Percentiles rank a stretch among this genome's conserved stretches.
Evolutionary conservation across 2,888 invertebrate genomes (phyloP).

Genomic region (Pheosia gnoma): DNA sequence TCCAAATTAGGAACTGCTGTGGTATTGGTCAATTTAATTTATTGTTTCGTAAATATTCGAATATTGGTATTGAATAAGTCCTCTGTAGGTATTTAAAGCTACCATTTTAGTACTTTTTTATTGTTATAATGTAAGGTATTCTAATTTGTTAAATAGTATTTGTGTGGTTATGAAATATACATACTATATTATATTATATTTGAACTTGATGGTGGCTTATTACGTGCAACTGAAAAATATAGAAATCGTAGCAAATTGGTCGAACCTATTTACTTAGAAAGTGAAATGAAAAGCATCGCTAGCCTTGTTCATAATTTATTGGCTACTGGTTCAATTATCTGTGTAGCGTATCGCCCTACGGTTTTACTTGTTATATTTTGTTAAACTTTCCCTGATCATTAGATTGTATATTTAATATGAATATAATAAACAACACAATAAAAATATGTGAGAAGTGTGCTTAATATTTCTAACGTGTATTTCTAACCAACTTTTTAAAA

Average conservation of each 20-base stretch:
- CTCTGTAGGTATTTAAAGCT: too few relatives aligned
- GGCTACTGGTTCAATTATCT: slow-evolving; percentile 44
- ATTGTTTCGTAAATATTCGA: slow-evolving; percentile 1
- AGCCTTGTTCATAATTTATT: slow-evolving; percentile 35
- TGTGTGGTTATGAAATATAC: too few relatives aligned
- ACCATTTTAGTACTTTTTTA: too few relatives aligned
- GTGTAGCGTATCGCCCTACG: slow-evolving; percentile 30
- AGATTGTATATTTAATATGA: background rate
- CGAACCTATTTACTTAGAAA: slow-evolving; percentile 37
- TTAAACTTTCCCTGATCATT: background rate
- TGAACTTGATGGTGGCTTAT: too few relatives aligned
- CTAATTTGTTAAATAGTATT: too few relatives aligned
- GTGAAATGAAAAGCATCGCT: slow-evolving; percentile 38
- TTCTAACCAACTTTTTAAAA: too few relatives aligned
- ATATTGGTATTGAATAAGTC: too few relatives aligned
- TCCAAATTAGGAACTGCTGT: slow-evolving; percentile 30
- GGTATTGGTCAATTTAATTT: slow-evolving; percentile 21
- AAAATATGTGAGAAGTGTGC: too few relatives aligned
- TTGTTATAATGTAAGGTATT: too few relatives aligned
- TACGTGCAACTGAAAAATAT: slow-evolving; percentile 24
- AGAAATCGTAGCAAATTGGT: slow-evolving; percentile 21
- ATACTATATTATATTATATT: too few relatives aligned
- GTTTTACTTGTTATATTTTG: slow-evolving; percentile 11
- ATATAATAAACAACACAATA: too few relatives aligned
- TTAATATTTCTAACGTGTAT: too few relatives aligned